Conservation (phyloP, 2,113 vertebrate genomes). For the Bubalus kerabau region DNA sequence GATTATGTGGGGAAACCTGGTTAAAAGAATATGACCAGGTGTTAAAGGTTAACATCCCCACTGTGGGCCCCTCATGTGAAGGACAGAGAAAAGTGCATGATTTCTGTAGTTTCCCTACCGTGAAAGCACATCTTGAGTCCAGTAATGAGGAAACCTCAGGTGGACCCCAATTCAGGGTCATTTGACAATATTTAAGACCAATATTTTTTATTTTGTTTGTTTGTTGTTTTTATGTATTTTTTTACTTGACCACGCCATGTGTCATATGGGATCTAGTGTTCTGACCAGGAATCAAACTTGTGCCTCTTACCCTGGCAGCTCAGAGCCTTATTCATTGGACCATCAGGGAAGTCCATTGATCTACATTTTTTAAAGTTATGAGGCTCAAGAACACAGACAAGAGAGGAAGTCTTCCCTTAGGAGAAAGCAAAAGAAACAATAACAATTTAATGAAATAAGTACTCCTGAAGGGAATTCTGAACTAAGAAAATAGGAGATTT, state of each 20-base stretch:
- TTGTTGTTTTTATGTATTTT: not conserved
- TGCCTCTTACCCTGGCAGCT: not conserved
- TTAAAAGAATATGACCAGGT: not conserved
- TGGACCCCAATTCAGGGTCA: not conserved
- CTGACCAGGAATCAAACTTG: not conserved
- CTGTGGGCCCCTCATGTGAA: not conserved
- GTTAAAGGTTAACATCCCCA: not conserved
- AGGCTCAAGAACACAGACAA: not conserved
- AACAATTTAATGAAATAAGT: not conserved
- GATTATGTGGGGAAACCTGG: not conserved
- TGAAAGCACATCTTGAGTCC: not conserved
- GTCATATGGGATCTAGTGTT: not conserved
- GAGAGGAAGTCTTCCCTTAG: not conserved
- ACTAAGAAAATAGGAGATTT: not conserved
- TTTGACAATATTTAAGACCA: not conserved
- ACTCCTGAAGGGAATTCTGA: not conserved
- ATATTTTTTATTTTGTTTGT: not conserved
- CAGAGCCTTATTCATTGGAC: not conserved
- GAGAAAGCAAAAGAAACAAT: not conserved
- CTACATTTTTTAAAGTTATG: not conserved
- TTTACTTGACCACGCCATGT: not conserved
- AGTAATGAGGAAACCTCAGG: not conserved
- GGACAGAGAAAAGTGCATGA: rapidly evolving
- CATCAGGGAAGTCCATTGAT: not conserved
- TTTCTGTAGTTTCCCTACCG: not conserved